Conservation (phyloP, 2,797 vertebrate genomes). For the Arremon aurantiirostris region DNA sequence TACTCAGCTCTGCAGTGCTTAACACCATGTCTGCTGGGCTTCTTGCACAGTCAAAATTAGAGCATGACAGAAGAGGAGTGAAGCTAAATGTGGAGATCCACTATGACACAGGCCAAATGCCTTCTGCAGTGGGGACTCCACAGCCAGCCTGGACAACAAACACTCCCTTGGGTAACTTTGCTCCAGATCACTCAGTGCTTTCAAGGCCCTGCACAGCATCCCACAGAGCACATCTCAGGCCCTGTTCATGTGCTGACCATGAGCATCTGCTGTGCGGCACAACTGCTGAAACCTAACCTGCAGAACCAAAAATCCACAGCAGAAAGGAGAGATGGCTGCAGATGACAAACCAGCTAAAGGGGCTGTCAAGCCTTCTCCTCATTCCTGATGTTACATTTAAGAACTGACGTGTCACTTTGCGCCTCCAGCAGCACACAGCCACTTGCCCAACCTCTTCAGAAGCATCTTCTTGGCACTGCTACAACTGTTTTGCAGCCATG, state of each 20-base stretch:
- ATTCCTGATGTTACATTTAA: background rate
- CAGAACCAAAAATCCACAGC: background rate
- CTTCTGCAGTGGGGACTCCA: background rate
- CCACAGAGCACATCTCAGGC: background rate
- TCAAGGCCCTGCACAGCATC: fast-evolving
- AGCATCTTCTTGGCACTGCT: background rate
- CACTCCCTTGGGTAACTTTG: background rate
- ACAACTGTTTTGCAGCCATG: background rate
- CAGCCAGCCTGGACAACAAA: background rate
- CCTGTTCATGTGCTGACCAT: fast-evolving
- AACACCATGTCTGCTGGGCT: background rate
- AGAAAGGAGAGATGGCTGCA: background rate
- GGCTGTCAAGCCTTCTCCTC: background rate
- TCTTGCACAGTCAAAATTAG: background rate
- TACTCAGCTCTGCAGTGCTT: background rate
- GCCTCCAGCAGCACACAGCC: background rate
- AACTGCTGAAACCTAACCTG: background rate
- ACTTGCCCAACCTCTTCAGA: background rate
- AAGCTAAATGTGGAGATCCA: background rate
- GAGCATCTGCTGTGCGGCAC: background rate
- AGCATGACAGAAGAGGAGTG: background rate
- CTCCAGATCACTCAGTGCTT: background rate
- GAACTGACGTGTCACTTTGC: background rate
- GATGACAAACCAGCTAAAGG: background rate
- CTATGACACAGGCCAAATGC: background rate